Evolutionary conservation across 1,140 invertebrate genomes (phyloP).

Genomic region (Microvelia longipes): DNA sequence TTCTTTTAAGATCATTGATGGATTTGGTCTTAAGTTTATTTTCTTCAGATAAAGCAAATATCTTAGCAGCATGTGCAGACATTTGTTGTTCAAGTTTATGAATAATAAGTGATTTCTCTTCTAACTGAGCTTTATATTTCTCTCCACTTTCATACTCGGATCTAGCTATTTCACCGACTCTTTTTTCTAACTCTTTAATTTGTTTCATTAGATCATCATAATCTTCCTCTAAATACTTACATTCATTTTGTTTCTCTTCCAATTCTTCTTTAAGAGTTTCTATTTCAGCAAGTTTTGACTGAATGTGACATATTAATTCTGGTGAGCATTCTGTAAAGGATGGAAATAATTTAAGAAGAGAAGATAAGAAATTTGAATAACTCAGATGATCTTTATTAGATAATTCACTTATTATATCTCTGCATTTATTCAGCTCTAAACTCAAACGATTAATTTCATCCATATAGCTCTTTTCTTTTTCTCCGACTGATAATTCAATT

Average conservation of each 20-base stretch:
- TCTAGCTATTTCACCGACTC: neutral
- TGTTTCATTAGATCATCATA: neutral
- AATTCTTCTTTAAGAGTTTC: neutral
- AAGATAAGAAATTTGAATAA: too few species aligned
- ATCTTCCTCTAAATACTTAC: neutral
- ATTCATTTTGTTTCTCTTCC: neutral
- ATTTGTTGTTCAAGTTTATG: too few species aligned
- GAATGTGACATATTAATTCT: neutral
- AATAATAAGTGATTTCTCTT: neutral
- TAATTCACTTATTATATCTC: too few species aligned
- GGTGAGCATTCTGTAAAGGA: neutral
- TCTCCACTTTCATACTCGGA: neutral
- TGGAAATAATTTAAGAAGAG: neutral
- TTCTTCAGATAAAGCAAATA: too few species aligned
- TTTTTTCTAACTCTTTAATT: neutral
- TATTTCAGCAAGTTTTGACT: neutral
- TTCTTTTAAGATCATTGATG: too few species aligned
- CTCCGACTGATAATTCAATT: neutral
- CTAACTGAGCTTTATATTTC: neutral
- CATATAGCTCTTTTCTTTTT: neutral
- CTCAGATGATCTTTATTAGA: too few species aligned
- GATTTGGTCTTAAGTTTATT: too few species aligned
- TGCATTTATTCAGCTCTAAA: neutral
- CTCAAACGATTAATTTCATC: neutral
- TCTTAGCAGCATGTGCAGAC: too few species aligned